phyloP scores from a whole-genome alignment of 2,888 invertebrate species.

The Adelphocoris suturalis region DNA sequence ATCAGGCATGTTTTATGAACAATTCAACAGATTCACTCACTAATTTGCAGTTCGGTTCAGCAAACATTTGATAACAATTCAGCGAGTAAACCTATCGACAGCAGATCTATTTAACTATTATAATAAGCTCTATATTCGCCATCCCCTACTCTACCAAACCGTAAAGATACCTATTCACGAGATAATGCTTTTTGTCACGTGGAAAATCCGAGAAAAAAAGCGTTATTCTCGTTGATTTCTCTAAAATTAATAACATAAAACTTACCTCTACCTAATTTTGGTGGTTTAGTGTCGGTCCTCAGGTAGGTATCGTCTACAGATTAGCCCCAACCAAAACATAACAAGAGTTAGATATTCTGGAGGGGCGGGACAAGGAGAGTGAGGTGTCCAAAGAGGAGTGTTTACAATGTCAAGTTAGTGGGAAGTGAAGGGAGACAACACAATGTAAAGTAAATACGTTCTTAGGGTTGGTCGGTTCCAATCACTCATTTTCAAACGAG shows the following conservation, averaged over 20 bases:
- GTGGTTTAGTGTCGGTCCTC: slow-evolving; percentile 91
- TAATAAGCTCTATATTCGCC: slow-evolving; percentile 63
- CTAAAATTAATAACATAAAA: slow-evolving; percentile 37
- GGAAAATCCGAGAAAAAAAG: not conserved
- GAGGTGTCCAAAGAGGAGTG: not conserved
- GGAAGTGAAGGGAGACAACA: not conserved
- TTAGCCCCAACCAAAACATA: slow-evolving; percentile 48
- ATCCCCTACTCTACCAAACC: slow-evolving; percentile 37
- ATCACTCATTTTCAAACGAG: too few relatives aligned
- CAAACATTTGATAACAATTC: not conserved
- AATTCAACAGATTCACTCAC: slow-evolving; percentile 21
- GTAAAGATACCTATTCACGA: slow-evolving; percentile 37
- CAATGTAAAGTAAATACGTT: not conserved
- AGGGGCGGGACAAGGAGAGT: not conserved
- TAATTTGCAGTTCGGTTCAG: not conserved
- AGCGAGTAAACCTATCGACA: not conserved
- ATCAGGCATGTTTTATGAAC: not conserved
- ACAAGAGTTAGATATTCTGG: slow-evolving; percentile 44
- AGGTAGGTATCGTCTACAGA: slow-evolving; percentile 87
- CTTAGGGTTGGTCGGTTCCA: not conserved
- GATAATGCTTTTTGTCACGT: slow-evolving; percentile 8
- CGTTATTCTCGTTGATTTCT: not conserved
- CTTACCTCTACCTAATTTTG: slow-evolving; percentile 94
- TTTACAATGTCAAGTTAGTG: not conserved
- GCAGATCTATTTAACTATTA: slow-evolving; percentile 2